Base-by-base conservation (phyloP, 2,797 vertebrate genomes). In the Pantherophis alleghaniensis region DNA sequence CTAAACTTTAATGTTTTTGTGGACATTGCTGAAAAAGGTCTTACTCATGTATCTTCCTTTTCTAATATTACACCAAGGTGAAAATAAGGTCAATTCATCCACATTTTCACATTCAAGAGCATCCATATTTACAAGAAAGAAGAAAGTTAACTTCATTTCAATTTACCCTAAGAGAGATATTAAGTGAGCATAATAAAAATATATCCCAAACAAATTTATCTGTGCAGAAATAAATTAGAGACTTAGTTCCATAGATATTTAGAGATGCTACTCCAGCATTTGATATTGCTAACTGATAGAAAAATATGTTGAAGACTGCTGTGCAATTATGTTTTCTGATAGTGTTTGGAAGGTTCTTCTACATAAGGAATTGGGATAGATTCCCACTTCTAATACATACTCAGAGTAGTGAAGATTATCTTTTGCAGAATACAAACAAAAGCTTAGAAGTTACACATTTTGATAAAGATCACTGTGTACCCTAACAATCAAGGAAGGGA, bases 271-370 rank as follows among this genome's bases (percentile, higher is more conserved):
- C 20, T 90, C 53, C 51, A 79, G 66, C 24, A 53, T 42, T 20
- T 79, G 37, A 42, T 47, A 42, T 28, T 32, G 37, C n/a, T 51
- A 92, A 57, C n/a, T 42, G 20, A 11, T 42, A 28, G 42, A 92
- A 92, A 69, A n/a, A 26, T 56, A 22, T 74, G 57, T 92, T 79
- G 12, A 79, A 42, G 18, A 28, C 26, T 56, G 37, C 51, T 93
- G 32, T 83, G 13, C 12, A 89, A 87, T n/a, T 2, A 89, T 47
- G 69, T 69, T 69, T 95, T 92, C 95, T 94, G 90, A 91, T 92
- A 90, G 56, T 0, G 22, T 32, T 94, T 96, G 90, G 93, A 93
- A 95, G 93, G 88, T 95, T 94, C 61, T 88, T 57, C 92, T 86
- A 94, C 66, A 57, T 60, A 24, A 89, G 89, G 66, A 93, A 83